Percentiles rank a stretch among this genome's conserved stretches.
These are phyloP conservation scores for Drosophila sucinea DNA, from an alignment of 1,140 invertebrate genomes.

Conservation along the genomic window DNA sequence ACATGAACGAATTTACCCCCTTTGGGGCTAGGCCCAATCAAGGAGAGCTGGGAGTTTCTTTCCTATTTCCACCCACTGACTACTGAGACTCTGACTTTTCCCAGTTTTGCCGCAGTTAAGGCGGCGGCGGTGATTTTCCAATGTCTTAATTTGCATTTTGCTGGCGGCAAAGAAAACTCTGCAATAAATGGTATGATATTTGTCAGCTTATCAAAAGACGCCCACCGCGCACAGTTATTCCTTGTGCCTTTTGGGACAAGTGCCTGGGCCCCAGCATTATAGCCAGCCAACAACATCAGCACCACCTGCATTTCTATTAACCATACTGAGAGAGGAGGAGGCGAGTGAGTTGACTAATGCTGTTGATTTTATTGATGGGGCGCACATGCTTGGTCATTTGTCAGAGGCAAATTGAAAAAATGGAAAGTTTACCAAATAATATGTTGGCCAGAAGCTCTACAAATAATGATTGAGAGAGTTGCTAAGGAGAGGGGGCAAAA, in stretches of 20 bases:
- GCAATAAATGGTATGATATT: constrained; percentile 61
- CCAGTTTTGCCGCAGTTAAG: constrained; percentile 24
- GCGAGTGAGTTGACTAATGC: constrained; percentile 66
- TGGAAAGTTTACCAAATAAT: constrained; percentile 59
- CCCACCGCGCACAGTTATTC: constrained; percentile 36
- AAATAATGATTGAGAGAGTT: neutral
- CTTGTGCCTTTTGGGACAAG: constrained; percentile 6
- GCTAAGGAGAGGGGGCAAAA: neutral
- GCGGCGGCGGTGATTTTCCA: constrained; percentile 22
- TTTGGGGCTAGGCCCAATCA: constrained; percentile 2
- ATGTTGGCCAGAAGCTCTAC: constrained; percentile 7
- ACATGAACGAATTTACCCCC: neutral
- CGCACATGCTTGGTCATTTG: constrained; percentile 64
- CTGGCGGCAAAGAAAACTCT: constrained; percentile 52
- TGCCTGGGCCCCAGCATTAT: neutral
- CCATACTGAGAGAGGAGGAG: constrained; percentile 1
- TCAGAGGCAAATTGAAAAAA: constrained; percentile 63
- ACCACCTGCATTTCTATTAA: constrained; percentile 51
- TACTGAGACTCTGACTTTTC: neutral
- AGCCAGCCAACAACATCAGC: constrained; percentile 5
- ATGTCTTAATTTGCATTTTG: constrained; percentile 61
- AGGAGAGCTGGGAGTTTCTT: neutral
- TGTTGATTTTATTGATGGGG: constrained; percentile 75
- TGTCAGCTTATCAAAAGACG: constrained; percentile 63
- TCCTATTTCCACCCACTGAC: constrained; percentile 3